Evolutionary conservation across 2,797 vertebrate species (phyloP).

Genomic region (Molossus alvarezi): DNA sequence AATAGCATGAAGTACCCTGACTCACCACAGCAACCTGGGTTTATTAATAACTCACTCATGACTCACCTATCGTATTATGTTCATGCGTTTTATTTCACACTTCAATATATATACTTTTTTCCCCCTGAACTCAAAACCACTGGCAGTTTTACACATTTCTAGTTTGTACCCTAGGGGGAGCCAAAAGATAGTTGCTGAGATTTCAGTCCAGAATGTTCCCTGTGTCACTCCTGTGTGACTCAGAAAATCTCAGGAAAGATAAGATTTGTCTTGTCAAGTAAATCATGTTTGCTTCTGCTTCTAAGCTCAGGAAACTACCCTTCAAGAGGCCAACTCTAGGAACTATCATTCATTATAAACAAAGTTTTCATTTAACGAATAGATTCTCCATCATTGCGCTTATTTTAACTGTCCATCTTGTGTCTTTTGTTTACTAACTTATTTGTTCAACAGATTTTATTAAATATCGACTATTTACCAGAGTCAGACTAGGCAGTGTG

Average conservation of each 20-base stretch:
- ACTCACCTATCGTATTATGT: not conserved
- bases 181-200: constrained; percentile 57
- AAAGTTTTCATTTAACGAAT: not conserved
- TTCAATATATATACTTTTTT: not conserved
- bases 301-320: not conserved
- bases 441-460: not conserved
- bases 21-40: not conserved
- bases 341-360: not conserved
- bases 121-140: not conserved
- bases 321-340: not conserved
- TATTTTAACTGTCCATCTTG: not conserved
- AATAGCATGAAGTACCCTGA: not conserved
- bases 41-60: not conserved
- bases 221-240: not conserved
- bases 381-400: not conserved
- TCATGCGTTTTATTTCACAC: not conserved
- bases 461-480: not conserved
- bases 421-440: constrained; percentile 8
- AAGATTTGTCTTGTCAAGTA: not conserved
- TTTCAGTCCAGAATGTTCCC: not conserved
- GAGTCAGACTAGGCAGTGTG: not conserved
- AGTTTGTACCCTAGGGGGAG: constrained; percentile 59
- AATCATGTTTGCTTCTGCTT: constrained; percentile 19
- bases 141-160: constrained; percentile 26
- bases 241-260: constrained; percentile 1